Conservation (phyloP, 2,113 vertebrate genomes). For the Dendrocopos noguchii region DNA sequence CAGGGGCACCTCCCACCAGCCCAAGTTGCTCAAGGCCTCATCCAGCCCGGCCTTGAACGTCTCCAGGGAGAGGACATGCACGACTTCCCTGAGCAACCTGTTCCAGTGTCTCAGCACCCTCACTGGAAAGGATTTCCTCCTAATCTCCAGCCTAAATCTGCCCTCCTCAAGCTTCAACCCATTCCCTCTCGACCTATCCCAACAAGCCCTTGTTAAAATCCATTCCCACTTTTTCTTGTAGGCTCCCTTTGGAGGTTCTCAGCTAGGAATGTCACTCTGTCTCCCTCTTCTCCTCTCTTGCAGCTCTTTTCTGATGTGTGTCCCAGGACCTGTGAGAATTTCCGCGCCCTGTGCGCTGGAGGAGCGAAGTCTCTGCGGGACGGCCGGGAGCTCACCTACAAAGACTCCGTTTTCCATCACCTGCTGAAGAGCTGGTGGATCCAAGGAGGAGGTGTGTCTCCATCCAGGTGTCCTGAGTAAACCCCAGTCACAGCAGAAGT, state of each 20-base stretch:
- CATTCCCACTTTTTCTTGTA: no score
- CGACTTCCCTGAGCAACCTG: no score
- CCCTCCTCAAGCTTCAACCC: no score
- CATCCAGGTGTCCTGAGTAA: background rate
- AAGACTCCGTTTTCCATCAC: constrained; percentile 85
- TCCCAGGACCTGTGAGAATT: constrained; percentile 90
- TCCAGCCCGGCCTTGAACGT: no score
- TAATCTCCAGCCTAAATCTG: no score
- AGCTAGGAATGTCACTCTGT: background rate
- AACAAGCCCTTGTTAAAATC: no score
- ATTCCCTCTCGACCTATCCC: no score
- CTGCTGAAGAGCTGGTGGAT: constrained; percentile 88
- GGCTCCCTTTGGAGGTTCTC: background rate
- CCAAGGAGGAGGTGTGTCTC: constrained; percentile 87
- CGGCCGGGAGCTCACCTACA: constrained; percentile 79
- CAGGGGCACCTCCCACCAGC: no score
- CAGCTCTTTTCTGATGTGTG: constrained; percentile 88
- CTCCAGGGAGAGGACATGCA: no score
- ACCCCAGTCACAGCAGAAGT: background rate
- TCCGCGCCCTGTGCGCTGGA: constrained; percentile 83
- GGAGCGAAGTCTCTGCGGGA: constrained; percentile 66
- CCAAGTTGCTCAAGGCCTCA: no score
- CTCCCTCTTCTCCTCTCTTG: background rate
- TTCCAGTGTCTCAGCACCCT: no score
- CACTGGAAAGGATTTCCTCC: no score